phyloP scores from a whole-genome alignment of 2,113 vertebrate genomes.

The Colaptes auratus region DNA sequence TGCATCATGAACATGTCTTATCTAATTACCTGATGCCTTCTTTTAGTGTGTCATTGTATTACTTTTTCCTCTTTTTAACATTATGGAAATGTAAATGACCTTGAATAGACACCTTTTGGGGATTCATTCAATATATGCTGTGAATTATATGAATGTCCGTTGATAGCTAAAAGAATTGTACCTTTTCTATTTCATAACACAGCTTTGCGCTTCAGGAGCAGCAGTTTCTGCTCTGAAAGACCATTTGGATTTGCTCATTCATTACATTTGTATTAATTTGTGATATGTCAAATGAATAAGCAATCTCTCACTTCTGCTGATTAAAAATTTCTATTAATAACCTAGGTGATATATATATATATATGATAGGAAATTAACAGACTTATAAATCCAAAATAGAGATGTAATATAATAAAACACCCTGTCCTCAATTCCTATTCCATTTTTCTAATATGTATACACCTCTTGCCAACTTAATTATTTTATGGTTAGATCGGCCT shows the following conservation, averaged over 20 bases:
- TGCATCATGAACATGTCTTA: neutral
- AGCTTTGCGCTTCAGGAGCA: constrained; percentile 17
- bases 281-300: constrained; percentile 40
- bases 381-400: constrained; percentile 52
- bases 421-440: neutral
- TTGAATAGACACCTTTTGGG: constrained; percentile 11
- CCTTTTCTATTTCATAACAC: neutral
- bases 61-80: neutral
- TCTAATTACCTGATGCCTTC: constrained; percentile 26
- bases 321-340: constrained; percentile 48
- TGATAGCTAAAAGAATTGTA: constrained; percentile 11
- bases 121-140: constrained; percentile 42
- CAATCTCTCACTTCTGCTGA: constrained; percentile 12
- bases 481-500: constrained; percentile 4
- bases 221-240: constrained; percentile 12
- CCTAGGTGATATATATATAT: constrained; percentile 46
- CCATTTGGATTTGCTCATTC: neutral
- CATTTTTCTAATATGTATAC: constrained; percentile 19
- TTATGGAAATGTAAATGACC: constrained; percentile 51
- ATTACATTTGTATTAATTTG: constrained; percentile 51
- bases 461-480: constrained; percentile 44
- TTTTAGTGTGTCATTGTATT: constrained; percentile 13
- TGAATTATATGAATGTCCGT: neutral
- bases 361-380: constrained; percentile 5
- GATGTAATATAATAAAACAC: constrained; percentile 26